Evolutionary conservation across 2,113 vertebrate genomes (phyloP), one percentile per base, ranked within the genome.

Genomic region (Nibea albiflora): DNA sequence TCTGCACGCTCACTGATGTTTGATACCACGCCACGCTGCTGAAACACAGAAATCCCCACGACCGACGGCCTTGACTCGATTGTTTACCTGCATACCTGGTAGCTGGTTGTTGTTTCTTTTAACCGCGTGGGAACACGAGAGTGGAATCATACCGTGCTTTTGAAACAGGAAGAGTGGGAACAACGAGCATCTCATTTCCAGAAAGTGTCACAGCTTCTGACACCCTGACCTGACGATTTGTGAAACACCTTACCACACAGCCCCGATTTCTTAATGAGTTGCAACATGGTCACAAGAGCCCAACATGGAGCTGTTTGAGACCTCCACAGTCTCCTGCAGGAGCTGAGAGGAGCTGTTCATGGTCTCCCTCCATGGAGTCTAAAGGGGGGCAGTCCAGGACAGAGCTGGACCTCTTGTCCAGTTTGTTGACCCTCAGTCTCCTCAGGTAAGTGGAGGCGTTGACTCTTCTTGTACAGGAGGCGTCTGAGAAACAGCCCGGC

Each of bases 121-220:
- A 24, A 54, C 15, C 24, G 4, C 16, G 28, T 61, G 26, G 39
- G 5, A 69, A 52, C 11, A 63, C 70, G 83, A 15, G 6, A 57
- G 14, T 4, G 28, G 42, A 24, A 70, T 3, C 3, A 5, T 15
- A 1, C 5, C 5, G 8, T 26, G 35, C 1, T 62, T 58, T 86
- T 84, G 79, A 65, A 85, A 85, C 52, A 61, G 9, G 1, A 49
- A 31, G 31, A 49, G 47, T 8, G 24, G 65, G 54, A 84, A 80
- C 46, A 81, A 80, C 66, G 35, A 39, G 35, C 15, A 16, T 69
- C 22, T 62, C 1, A n/a, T 80, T 89, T 76, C 86, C 76, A 72
- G 76, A 84, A 87, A 88, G 69, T 76, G 42, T 50, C 52, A 15
- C 26, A 16, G 49, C 35, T 8, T 6, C 4, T 31, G 31, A 82